Evolutionary conservation across 1,140 invertebrate species (phyloP).

Genomic region (Dermatophagoides farinae): DNA sequence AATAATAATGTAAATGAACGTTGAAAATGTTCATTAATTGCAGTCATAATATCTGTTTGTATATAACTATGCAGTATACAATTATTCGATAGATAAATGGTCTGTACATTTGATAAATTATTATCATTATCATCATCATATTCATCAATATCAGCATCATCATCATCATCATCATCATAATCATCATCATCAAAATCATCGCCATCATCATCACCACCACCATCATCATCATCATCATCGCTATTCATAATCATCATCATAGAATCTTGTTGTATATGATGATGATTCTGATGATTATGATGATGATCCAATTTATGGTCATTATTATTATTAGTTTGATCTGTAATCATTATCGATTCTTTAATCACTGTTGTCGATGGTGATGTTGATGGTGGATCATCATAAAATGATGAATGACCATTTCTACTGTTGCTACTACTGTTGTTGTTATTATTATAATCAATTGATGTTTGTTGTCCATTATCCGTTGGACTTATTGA

Average conservation of each 20-base stretch:
- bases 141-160: background rate
- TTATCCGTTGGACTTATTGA: too few species aligned
- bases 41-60: background rate
- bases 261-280: background rate
- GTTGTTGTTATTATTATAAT: too few species aligned
- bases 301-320: too few species aligned
- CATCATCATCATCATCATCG: background rate
- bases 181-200: background rate
- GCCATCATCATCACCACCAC: background rate
- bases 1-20: background rate
- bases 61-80: background rate
- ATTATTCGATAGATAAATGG: background rate
- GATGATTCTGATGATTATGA: too few species aligned
- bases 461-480: too few species aligned
- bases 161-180: background rate
- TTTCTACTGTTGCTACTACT: too few species aligned
- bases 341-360: too few species aligned
- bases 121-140: background rate
- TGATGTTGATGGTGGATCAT: too few species aligned
- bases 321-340: background rate
- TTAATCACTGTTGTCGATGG: too few species aligned
- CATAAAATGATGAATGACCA: too few species aligned
- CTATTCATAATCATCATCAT: background rate
- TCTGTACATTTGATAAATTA: background rate
- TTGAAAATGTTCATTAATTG: slow-evolving; percentile 2